A percentile compares a stretch with the other conserved stretches of the same genome.
Conservation (phyloP, 2,888 invertebrate species). For the Xanthorhoe designata region DNA sequence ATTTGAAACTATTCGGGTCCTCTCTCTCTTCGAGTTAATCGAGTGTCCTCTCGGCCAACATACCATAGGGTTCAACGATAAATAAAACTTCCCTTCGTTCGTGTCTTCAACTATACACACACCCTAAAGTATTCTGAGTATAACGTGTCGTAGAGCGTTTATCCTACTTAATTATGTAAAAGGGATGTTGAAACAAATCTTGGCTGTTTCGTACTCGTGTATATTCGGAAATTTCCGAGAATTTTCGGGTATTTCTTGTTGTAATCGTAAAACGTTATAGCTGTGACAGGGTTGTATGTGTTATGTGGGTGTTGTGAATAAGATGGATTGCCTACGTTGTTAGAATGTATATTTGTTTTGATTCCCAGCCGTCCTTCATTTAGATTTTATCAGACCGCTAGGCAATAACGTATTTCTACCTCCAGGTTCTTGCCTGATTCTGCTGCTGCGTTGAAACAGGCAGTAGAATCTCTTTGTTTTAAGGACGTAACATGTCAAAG, state of each 20-base stretch:
- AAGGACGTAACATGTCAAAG: too few relatives aligned
- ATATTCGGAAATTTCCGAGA: slow-evolving; percentile 32
- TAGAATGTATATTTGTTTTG: slow-evolving; percentile 8
- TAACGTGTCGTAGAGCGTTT: slow-evolving; percentile 40
- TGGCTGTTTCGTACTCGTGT: slow-evolving; percentile 45
- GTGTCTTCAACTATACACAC: slow-evolving; percentile 12
- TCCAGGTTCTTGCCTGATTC: too few relatives aligned
- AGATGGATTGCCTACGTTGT: slow-evolving; percentile 18
- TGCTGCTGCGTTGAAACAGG: too few relatives aligned
- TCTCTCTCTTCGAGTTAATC: too few relatives aligned
- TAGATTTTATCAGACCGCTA: neutral
- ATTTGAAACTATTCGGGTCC: too few relatives aligned
- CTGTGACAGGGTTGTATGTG: slow-evolving; percentile 18
- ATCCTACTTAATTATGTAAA: slow-evolving; percentile 53
- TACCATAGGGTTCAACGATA: neutral
- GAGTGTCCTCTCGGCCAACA: too few relatives aligned
- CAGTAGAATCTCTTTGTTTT: too few relatives aligned
- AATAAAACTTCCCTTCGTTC: slow-evolving; percentile 9
- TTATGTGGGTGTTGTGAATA: slow-evolving; percentile 10
- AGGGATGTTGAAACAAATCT: slow-evolving; percentile 53
- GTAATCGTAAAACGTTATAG: slow-evolving; percentile 51
- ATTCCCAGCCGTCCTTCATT: neutral
- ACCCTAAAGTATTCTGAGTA: slow-evolving; percentile 27
- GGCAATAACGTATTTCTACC: neutral
- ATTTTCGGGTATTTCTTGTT: slow-evolving; percentile 25